phyloP scores from a whole-genome alignment of 2,113 vertebrate genomes.

The Calyptommatus sinebrachiatus region DNA sequence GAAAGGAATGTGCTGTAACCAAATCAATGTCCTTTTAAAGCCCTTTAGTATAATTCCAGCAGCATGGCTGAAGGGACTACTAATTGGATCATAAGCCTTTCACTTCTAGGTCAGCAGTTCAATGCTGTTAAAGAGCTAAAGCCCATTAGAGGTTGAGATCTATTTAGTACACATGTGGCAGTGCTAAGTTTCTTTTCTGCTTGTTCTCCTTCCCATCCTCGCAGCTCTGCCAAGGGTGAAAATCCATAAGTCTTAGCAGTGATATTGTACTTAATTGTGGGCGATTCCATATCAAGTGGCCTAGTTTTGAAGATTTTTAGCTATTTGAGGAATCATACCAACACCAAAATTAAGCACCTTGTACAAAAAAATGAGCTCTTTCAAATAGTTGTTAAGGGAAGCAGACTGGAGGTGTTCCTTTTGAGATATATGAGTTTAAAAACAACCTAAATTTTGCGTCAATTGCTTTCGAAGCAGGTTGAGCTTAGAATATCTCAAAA shows the following conservation, averaged over 20 bases:
- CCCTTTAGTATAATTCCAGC: background rate
- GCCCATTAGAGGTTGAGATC: background rate
- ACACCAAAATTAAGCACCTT: no score
- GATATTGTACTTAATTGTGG: background rate
- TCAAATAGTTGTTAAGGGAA: no score
- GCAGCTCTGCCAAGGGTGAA: background rate
- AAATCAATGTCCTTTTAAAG: background rate
- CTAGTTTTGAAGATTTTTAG: no score
- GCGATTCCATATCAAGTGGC: no score
- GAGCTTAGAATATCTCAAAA: no score
- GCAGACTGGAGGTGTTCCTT: no score
- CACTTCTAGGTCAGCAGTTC: slow-evolving; percentile 24
- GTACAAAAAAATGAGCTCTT: no score
- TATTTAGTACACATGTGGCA: background rate
- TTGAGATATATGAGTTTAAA: no score
- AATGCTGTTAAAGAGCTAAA: slow-evolving; percentile 2
- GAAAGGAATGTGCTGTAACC: no score
- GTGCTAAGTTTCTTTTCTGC: background rate
- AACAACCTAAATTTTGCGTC: no score
- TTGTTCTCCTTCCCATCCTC: background rate
- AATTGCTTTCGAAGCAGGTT: no score
- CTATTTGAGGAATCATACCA: no score
- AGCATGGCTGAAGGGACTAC: background rate
- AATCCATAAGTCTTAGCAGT: background rate
- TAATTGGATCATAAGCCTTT: slow-evolving; percentile 24